Conservation (phyloP, 1,140 invertebrate genomes). For the Stegodyphus mimosarum region DNA sequence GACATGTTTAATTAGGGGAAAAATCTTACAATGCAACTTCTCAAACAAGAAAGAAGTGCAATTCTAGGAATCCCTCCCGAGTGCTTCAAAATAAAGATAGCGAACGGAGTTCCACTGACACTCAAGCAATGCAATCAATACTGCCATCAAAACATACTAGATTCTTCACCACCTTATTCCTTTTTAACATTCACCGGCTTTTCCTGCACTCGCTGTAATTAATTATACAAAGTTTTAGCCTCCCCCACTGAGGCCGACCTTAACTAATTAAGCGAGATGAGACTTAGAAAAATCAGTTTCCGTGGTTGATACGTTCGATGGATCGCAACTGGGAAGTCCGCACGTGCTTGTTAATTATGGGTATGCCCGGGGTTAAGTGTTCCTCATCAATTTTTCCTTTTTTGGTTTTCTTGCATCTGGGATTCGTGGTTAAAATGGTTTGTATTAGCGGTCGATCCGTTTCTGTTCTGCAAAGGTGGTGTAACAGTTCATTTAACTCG, state of each 20-base stretch:
- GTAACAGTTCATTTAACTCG: no score
- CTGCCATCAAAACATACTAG: neutral
- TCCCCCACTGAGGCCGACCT: conserved; percentile 1
- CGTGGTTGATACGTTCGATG: conserved; percentile 45
- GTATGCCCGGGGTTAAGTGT: conserved; percentile 26
- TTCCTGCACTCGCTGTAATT: conserved; percentile 27
- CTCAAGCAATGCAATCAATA: neutral
- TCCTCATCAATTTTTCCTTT: conserved; percentile 38
- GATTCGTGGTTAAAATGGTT: conserved; percentile 3
- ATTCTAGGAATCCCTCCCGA: no score
- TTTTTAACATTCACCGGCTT: conserved; percentile 12
- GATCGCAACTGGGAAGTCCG: conserved; percentile 12
- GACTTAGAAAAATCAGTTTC: conserved; percentile 35
- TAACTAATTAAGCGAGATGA: conserved; percentile 40
- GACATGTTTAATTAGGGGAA: no score
- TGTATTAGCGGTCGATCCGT: no score
- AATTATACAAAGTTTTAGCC: conserved; percentile 35
- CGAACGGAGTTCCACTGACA: no score
- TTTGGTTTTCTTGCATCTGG: conserved; percentile 19
- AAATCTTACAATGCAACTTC: no score
- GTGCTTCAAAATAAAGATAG: no score
- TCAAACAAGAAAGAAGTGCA: no score
- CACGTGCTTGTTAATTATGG: conserved; percentile 36
- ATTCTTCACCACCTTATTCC: neutral
- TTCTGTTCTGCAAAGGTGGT: no score